Evolutionary conservation across 1,140 invertebrate species (phyloP).

Genomic region (Armadillidium nasatum): DNA sequence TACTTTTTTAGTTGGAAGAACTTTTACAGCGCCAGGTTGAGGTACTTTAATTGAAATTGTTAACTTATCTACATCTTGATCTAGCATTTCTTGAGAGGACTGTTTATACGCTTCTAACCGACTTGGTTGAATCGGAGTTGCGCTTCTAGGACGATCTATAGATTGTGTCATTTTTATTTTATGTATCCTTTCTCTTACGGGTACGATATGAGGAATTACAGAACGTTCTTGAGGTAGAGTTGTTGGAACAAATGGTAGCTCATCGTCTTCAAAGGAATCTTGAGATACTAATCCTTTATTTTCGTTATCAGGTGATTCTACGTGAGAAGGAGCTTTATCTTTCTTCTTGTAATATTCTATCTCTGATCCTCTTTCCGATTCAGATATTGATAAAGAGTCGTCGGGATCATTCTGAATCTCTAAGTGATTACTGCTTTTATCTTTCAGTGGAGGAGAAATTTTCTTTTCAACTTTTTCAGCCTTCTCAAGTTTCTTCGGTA

Average conservation of each 20-base stretch:
- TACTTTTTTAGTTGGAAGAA: slow-evolving; percentile 45
- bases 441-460: slow-evolving; percentile 2
- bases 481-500: slow-evolving; percentile 13
- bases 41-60: slow-evolving; percentile 12
- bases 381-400: slow-evolving; percentile 64
- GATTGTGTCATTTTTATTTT: slow-evolving; percentile 68
- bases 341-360: slow-evolving; percentile 55
- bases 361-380: slow-evolving; percentile 68
- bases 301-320: slow-evolving; percentile 42
- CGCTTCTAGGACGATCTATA: slow-evolving; percentile 78
- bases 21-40: slow-evolving; percentile 45
- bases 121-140: slow-evolving; percentile 70
- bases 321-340: slow-evolving; percentile 34
- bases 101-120: slow-evolving; percentile 67
- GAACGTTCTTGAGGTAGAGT: slow-evolving; percentile 76
- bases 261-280: slow-evolving; percentile 79
- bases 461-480: slow-evolving; percentile 23
- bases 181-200: slow-evolving; percentile 66
- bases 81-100: neutral
- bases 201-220: slow-evolving; percentile 70
- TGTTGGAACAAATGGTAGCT: slow-evolving; percentile 78
- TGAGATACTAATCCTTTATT: slow-evolving; percentile 66
- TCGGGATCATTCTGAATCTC: slow-evolving; percentile 48
- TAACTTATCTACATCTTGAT: neutral
- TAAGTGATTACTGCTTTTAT: neutral